Evolutionary conservation across 2,797 vertebrate species (phyloP).

Genomic region (Gymnocypris eckloni): DNA sequence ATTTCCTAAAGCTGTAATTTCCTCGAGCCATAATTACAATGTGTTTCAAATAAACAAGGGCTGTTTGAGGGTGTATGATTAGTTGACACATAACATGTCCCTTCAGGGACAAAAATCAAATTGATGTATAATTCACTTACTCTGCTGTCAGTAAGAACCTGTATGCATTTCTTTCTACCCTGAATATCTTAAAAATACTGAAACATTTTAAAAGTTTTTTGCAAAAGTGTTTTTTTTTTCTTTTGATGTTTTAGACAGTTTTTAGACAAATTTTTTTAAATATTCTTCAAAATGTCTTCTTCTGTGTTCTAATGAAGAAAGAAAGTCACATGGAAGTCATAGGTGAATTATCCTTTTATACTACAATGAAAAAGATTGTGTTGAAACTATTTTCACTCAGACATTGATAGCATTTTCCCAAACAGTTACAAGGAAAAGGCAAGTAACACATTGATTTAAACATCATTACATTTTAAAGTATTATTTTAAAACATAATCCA

Average conservation of each 20-base stretch:
- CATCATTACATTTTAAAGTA: too few relatives aligned
- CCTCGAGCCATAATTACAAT: conserved; percentile 2
- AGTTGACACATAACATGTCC: conserved; percentile 1
- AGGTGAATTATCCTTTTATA: too few relatives aligned
- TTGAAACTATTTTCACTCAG: neutral
- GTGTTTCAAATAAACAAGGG: conserved; percentile 20
- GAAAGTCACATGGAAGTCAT: neutral
- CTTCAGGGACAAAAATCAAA: neutral
- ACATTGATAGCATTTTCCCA: neutral
- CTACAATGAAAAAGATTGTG: too few relatives aligned
- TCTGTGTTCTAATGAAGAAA: neutral
- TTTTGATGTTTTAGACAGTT: neutral
- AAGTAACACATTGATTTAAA: neutral
- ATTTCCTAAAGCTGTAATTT: conserved; percentile 15
- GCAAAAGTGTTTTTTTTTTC: too few relatives aligned
- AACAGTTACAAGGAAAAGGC: neutral
- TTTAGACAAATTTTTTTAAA: neutral
- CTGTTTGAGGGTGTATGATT: neutral
- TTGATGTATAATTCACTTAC: neutral
- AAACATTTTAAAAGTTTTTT: too few relatives aligned
- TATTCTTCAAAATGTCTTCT: neutral
- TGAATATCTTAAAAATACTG: neutral
- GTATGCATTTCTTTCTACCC: neutral
- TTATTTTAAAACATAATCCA: too few relatives aligned
- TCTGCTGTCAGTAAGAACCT: neutral